Conservation (phyloP, 2,113 vertebrate species). For the Datnioides undecimradiatus region DNA sequence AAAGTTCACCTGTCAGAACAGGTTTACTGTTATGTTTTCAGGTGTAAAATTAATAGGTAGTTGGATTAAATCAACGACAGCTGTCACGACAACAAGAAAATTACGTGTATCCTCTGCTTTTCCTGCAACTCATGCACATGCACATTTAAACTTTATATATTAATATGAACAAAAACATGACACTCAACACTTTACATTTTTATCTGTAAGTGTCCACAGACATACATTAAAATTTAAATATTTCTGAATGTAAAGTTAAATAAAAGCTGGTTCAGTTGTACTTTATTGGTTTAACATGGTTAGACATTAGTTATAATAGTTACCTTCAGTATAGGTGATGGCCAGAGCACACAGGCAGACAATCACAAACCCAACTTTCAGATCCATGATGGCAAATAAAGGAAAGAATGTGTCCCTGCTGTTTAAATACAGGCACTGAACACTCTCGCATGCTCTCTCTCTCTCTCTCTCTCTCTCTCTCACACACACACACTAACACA, state of each 20-base stretch:
- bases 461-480: no score
- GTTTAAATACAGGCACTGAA: constrained; percentile 47
- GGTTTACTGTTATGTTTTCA: neutral
- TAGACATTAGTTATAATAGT: neutral
- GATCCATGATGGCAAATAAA: constrained; percentile 75
- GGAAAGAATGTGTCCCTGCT: neutral
- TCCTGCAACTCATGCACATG: neutral
- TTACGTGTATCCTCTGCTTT: neutral
- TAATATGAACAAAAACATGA: neutral
- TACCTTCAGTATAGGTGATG: constrained; percentile 77
- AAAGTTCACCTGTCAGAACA: neutral
- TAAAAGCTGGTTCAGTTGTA: neutral
- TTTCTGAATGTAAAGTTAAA: neutral
- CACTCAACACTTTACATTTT: neutral
- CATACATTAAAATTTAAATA: no score
- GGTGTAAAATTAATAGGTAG: neutral
- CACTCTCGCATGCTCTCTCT: no score
- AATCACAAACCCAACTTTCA: constrained; percentile 51
- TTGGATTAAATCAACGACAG: neutral
- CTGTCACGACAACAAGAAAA: neutral
- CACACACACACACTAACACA: neutral
- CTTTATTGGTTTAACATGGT: neutral
- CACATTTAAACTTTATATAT: neutral
- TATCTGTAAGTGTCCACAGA: neutral
- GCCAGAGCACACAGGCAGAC: constrained; percentile 60